A percentile compares a stretch with the other conserved stretches of the same genome.
Evolutionary conservation across 2,113 vertebrate genomes (phyloP).

Genomic region (Catharus minimus): DNA sequence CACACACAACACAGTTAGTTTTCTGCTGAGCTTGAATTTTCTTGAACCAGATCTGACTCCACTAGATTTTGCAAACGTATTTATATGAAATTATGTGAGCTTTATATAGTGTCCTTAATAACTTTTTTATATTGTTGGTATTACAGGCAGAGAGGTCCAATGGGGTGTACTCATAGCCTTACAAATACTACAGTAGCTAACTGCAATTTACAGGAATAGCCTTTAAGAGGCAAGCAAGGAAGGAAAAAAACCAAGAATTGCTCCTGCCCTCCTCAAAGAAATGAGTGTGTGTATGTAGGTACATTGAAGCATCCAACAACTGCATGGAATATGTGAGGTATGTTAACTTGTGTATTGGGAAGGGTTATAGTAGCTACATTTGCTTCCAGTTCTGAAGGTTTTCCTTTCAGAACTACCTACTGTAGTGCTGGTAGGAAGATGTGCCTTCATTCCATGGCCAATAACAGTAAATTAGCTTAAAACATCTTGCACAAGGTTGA

Average conservation of each 20-base stretch:
- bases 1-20: background rate
- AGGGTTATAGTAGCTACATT: background rate
- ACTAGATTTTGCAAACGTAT: background rate
- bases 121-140: background rate
- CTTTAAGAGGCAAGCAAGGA: background rate
- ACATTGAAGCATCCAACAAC: background rate
- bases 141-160: background rate
- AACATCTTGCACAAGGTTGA: background rate
- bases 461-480: background rate
- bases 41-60: background rate
- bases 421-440: background rate
- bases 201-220: background rate
- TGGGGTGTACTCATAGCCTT: background rate
- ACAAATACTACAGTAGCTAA: background rate
- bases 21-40: constrained; percentile 13
- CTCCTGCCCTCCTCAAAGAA: background rate
- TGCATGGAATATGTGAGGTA: background rate
- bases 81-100: background rate
- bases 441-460: background rate
- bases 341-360: background rate
- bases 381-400: background rate
- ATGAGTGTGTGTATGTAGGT: too few species aligned
- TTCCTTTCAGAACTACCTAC: too few species aligned
- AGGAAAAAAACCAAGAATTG: background rate
- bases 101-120: background rate